Conservation (phyloP, 2,888 invertebrate species). For the Xanthia icteritia region DNA sequence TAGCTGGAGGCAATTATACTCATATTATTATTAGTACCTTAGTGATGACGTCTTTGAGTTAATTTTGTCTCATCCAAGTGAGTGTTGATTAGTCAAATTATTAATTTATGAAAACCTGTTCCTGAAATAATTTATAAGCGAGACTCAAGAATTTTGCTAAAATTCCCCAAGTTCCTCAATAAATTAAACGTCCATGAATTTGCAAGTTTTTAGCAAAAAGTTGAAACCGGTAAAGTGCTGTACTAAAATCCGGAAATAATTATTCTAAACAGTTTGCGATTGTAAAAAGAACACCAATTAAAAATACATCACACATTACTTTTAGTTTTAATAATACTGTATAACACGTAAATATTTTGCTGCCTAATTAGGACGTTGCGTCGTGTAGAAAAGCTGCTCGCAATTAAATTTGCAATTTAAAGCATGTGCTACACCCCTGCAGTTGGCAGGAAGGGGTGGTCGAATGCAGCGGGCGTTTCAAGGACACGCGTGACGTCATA, state of each 20-base stretch:
- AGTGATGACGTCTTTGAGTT: constrained; percentile 12
- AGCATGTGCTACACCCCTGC: constrained; percentile 57
- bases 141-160: constrained; percentile 8
- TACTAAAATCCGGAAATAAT: too few species aligned
- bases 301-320: constrained; percentile 11
- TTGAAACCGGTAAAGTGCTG: constrained; percentile 7
- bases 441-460: constrained; percentile 62
- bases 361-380: constrained; percentile 34
- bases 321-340: constrained; percentile 19
- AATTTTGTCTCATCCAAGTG: background rate
- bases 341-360: constrained; percentile 25
- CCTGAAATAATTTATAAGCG: constrained; percentile 8
- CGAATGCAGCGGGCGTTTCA: constrained; percentile 71
- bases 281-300: constrained; percentile 18
- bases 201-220: constrained; percentile 7
- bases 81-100: background rate
- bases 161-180: constrained; percentile 15
- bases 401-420: constrained; percentile 62
- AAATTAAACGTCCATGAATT: constrained; percentile 12
- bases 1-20: background rate
- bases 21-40: background rate
- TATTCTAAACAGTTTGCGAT: background rate
- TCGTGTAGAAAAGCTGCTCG: constrained; percentile 32
- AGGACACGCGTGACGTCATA: constrained; percentile 76
- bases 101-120: constrained; percentile 26